phyloP scores from a whole-genome alignment of 2,888 invertebrate genomes.

The Koerneria pararmatus region DNA sequence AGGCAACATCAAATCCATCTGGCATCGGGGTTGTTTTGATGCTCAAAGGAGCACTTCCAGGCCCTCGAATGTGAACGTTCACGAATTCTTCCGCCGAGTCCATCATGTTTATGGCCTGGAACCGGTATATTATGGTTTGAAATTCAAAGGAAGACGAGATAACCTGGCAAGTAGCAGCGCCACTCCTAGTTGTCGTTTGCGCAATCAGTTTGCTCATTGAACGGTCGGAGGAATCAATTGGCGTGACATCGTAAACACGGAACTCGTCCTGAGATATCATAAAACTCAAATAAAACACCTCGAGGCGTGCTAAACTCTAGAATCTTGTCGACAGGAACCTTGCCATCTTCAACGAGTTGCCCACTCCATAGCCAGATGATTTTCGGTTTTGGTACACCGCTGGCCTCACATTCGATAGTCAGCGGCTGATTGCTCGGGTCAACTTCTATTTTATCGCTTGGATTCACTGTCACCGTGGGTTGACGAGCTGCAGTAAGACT shows the following conservation, averaged over 20 bases:
- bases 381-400: slow-evolving; percentile 56
- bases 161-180: slow-evolving; percentile 52
- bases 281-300: neutral
- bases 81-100: slow-evolving; percentile 50
- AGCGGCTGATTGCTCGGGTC: slow-evolving; percentile 51
- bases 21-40: slow-evolving; percentile 52
- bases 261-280: slow-evolving; percentile 45
- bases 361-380: slow-evolving; percentile 58
- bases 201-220: slow-evolving; percentile 49
- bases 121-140: neutral
- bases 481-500: slow-evolving; percentile 35
- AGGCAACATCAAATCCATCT: slow-evolving; percentile 54
- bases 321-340: slow-evolving; percentile 28
- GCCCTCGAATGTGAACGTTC: slow-evolving; percentile 53
- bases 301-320: neutral
- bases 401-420: slow-evolving; percentile 47
- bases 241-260: slow-evolving; percentile 53
- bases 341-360: slow-evolving; percentile 53
- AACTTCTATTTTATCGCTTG: slow-evolving; percentile 38
- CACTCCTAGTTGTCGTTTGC: slow-evolving; percentile 51
- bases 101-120: slow-evolving; percentile 39
- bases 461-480: slow-evolving; percentile 44
- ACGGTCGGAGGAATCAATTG: slow-evolving; percentile 45
- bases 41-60: slow-evolving; percentile 46
- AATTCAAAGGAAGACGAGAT: neutral